phyloP scores from a whole-genome alignment of 2,797 vertebrate species.

The Sparidentex hasta region DNA sequence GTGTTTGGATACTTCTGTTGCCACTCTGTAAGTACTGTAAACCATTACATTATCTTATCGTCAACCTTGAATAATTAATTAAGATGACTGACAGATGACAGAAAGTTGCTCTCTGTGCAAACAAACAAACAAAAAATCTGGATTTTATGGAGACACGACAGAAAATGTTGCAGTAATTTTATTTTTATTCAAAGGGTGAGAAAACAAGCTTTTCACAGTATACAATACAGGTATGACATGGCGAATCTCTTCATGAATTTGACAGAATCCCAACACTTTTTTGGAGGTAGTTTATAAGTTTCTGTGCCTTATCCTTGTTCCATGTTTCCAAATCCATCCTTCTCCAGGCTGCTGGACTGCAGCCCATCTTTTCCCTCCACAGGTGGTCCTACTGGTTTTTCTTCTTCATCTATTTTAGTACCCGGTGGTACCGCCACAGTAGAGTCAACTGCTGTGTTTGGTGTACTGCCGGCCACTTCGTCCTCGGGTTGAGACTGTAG shows the following conservation, averaged over 20 bases:
- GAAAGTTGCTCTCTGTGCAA: not conserved
- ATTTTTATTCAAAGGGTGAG: conserved; percentile 32
- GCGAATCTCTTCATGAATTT: not conserved
- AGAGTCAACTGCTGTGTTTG: conserved; percentile 27
- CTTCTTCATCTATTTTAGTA: conserved; percentile 30
- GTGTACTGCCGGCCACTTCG: conserved; percentile 9
- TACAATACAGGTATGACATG: not conserved
- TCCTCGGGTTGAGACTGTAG: conserved; percentile 44
- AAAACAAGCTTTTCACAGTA: conserved; percentile 1
- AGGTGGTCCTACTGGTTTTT: conserved; percentile 28
- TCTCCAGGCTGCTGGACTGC: conserved; percentile 20
- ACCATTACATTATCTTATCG: too few species aligned
- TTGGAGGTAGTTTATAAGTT: not conserved
- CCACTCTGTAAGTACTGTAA: too few species aligned
- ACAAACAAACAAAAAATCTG: too few species aligned
- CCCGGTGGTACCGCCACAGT: conserved; percentile 11
- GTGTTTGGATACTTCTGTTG: too few species aligned
- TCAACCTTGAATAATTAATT: not conserved
- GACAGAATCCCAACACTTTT: conserved; percentile 4
- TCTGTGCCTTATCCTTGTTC: conserved; percentile 21
- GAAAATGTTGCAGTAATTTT: not conserved
- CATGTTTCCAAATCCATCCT: conserved; percentile 29
- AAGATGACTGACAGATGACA: not conserved
- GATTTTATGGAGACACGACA: not conserved
- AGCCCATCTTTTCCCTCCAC: conserved; percentile 35